Evolutionary conservation across 1,140 invertebrate genomes (phyloP).

Genomic region (Meteorus sp.): DNA sequence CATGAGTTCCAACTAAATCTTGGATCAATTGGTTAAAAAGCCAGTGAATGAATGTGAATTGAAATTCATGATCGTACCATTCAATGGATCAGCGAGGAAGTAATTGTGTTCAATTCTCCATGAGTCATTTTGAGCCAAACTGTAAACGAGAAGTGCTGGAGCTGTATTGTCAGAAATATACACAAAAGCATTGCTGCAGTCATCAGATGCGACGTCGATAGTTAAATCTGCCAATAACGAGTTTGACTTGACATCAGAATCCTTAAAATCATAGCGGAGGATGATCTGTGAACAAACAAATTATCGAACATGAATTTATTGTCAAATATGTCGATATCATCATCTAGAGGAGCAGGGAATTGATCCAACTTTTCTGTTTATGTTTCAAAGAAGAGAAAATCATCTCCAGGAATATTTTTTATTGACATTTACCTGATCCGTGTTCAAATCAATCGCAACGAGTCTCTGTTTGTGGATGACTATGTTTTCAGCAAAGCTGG

Average conservation of each 20-base stretch:
- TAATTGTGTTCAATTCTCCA: conserved; percentile 78
- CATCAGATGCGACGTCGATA: conserved; percentile 67
- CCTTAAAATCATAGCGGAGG: conserved; percentile 67
- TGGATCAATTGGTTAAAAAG: too few species aligned
- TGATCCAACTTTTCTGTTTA: too few species aligned
- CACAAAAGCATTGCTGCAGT: conserved; percentile 72
- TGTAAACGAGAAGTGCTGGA: conserved; percentile 77
- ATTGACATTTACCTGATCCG: conserved; percentile 57
- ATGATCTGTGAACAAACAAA: conserved; percentile 53
- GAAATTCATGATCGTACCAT: too few species aligned
- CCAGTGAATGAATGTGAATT: too few species aligned
- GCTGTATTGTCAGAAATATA: conserved; percentile 75
- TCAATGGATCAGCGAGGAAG: conserved; percentile 78
- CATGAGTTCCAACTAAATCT: too few species aligned
- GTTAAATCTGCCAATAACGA: conserved; percentile 75
- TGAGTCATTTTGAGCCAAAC: conserved; percentile 70
- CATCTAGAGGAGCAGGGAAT: too few species aligned
- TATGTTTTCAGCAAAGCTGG: conserved; percentile 67
- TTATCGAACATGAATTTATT: too few species aligned
- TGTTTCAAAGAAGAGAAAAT: too few species aligned
- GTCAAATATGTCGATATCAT: too few species aligned
- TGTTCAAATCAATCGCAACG: conserved; percentile 72
- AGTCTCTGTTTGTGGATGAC: conserved; percentile 66
- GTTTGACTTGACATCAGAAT: conserved; percentile 67
- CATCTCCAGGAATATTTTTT: too few species aligned